Evolutionary conservation across 2,797 vertebrate genomes (phyloP), one percentile per base, ranked within the genome.

Genomic region (Myotis planiceps): DNA sequence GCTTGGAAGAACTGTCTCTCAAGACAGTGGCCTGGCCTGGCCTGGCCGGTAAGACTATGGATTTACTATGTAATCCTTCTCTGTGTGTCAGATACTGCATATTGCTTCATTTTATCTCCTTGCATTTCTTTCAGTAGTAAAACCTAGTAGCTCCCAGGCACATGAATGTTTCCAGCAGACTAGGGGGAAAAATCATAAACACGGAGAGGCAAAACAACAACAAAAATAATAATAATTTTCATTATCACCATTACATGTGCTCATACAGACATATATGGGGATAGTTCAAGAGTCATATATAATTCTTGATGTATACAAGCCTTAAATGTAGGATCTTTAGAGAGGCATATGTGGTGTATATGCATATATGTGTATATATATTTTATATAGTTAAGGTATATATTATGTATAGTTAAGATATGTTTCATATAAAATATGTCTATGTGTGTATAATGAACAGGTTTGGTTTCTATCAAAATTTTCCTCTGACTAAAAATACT

Each of bases 261-360:
- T 12, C 69, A 37, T 58, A 2, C 47, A 21, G 39, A 49, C 27
- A 32, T 47, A 25, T 55, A 47, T 92, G 75, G 93, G 16, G n/a
- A 39, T 42, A 75, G 82, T 71, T 94, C 32, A 82, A 89, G 58
- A 94, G 12, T 60, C 7, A 14, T 34, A 42, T 69, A 0, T 81
- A 84, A 55, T 92, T 96, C 34, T 84, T 80, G 92, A 34, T 76
- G 2, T 51, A 49, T n/a, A 63, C 5, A 58, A 55, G n/a, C 29
- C 68, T 95, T 85, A 82, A 79, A 88, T 85, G 39, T 94, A 65
- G 42, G 16, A 25, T 78, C 42, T 95, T 95, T 85, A 69, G 42
- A 90, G 80, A 88, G 37, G 6, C 10, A 3, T 53, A 3, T 78
- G 19, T 76, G 39, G 14, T n/a, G 0, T 81, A 8, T 8, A 18